Evolutionary conservation across 1,140 invertebrate species (phyloP).

Genomic region (Rhopalosiphum padi): DNA sequence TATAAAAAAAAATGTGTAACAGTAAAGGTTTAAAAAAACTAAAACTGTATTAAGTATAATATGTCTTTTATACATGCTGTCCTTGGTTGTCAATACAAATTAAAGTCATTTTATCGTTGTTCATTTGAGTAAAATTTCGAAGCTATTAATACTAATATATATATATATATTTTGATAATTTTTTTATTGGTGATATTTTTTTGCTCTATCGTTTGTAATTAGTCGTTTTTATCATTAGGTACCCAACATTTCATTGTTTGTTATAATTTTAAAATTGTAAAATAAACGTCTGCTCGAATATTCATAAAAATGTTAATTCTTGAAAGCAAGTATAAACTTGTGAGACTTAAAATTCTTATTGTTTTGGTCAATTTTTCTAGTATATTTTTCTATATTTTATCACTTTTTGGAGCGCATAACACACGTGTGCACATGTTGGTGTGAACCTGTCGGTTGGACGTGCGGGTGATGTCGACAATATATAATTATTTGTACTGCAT

Average conservation of each 20-base stretch:
- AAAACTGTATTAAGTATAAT: neutral
- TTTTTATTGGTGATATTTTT: constrained; percentile 14
- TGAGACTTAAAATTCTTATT: neutral
- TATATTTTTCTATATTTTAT: neutral
- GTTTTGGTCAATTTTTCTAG: neutral
- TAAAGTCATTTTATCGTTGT: neutral
- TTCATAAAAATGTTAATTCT: too few relatives aligned
- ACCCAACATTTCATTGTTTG: neutral
- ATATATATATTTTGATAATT: neutral
- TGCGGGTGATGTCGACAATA: neutral
- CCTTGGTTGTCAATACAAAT: neutral
- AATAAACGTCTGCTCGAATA: neutral
- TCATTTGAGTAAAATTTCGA: neutral
- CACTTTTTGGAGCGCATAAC: neutral
- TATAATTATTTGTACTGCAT: neutral
- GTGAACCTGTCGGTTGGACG: neutral
- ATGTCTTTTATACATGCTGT: neutral
- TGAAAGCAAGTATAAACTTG: neutral
- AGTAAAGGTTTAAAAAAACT: neutral
- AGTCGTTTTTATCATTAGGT: neutral
- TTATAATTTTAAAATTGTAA: neutral
- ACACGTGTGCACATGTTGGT: neutral
- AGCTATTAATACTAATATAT: neutral
- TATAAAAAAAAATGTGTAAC: neutral
- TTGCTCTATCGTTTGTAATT: neutral